phyloP scores from a whole-genome alignment of 1,140 invertebrate species.

The Ridgeia piscesae region DNA sequence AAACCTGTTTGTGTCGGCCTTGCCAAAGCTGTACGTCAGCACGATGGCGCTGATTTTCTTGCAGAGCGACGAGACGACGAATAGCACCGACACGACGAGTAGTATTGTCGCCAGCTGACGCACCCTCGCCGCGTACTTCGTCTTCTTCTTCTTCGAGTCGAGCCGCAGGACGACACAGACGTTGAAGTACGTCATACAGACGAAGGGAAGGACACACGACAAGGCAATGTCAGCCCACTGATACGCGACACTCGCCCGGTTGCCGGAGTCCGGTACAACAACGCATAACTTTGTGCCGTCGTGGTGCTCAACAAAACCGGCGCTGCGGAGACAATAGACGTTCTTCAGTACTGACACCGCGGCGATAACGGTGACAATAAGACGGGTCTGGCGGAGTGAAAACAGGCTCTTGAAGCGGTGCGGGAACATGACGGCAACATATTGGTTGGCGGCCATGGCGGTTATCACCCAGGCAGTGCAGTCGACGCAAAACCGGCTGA shows the following conservation, averaged over 20 bases:
- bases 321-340: not conserved
- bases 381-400: not conserved
- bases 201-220: not conserved
- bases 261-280: not conserved
- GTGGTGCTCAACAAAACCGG: not conserved
- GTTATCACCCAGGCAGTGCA: not conserved
- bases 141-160: not conserved
- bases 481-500: not conserved
- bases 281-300: not conserved
- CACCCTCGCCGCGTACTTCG: not conserved
- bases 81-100: not conserved
- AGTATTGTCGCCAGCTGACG: not conserved
- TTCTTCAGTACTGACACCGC: not conserved
- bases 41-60: not conserved
- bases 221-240: not conserved
- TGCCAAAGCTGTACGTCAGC: not conserved
- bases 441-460: not conserved
- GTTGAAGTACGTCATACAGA: not conserved
- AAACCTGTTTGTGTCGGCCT: no score
- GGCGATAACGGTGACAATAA: not conserved
- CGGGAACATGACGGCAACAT: not conserved
- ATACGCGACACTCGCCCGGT: not conserved
- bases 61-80: not conserved
- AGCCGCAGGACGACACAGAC: not conserved
- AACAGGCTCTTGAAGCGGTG: no score